These are phyloP conservation scores for Procavia capensis DNA, from an alignment of 2,113 vertebrate genomes.

Conservation along the genomic window DNA sequence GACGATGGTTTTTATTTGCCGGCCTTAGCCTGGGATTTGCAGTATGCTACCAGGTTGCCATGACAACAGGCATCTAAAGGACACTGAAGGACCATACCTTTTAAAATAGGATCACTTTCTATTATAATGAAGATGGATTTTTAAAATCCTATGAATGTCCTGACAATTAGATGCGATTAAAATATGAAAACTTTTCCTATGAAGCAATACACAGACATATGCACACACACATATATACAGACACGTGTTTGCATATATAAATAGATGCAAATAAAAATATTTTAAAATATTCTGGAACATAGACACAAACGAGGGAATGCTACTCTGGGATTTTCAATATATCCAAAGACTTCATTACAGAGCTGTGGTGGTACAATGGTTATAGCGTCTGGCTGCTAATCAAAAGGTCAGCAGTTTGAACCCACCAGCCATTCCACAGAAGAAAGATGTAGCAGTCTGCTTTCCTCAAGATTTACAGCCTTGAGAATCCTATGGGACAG, in stretches of 20 bases:
- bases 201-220: too few relatives aligned
- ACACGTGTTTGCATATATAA: too few relatives aligned
- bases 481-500: too few relatives aligned
- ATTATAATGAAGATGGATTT: constrained; percentile 51
- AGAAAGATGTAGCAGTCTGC: too few relatives aligned
- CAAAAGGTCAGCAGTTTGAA: too few relatives aligned
- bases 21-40: constrained; percentile 26
- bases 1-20: constrained; percentile 21
- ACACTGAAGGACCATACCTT: constrained; percentile 40
- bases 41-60: constrained; percentile 64
- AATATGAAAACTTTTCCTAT: constrained; percentile 14
- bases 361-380: too few relatives aligned
- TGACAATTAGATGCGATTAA: constrained; percentile 11
- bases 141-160: constrained; percentile 26
- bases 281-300: constrained; percentile 5
- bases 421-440: too few relatives aligned
- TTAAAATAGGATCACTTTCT: constrained; percentile 46
- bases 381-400: too few relatives aligned
- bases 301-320: neutral
- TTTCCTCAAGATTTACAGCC: too few relatives aligned
- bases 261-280: constrained; percentile 24
- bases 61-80: constrained; percentile 53
- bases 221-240: too few relatives aligned
- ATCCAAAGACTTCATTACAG: neutral
- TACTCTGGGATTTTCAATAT: neutral